A percentile compares a stretch with the other conserved stretches of the same genome.
Evolutionary conservation across 2,888 invertebrate genomes (phyloP).

Genomic region (Axea sp.): DNA sequence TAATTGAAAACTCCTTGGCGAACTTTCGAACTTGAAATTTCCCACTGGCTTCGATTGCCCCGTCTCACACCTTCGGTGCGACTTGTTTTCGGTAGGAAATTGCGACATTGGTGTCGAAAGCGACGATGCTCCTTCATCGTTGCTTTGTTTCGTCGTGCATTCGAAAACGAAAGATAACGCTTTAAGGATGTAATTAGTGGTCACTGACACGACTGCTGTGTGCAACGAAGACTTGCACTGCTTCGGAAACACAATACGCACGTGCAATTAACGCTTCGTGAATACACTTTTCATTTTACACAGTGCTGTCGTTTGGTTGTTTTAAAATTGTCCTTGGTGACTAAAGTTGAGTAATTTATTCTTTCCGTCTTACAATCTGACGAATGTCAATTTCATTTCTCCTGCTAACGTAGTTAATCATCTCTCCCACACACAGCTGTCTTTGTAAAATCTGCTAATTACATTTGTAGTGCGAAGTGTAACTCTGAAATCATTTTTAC

Average conservation of each 20-base stretch:
- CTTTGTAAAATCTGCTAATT: no score
- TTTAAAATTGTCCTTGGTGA: slow-evolving; percentile 8
- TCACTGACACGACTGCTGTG: slow-evolving; percentile 36
- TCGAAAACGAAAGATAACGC: slow-evolving; percentile 41
- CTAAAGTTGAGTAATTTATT: no score
- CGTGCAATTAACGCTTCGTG: slow-evolving; percentile 18
- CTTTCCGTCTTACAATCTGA: no score
- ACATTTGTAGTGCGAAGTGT: no score
- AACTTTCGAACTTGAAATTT: no score
- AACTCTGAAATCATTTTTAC: no score
- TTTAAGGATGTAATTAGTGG: slow-evolving; percentile 52
- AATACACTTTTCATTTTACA: slow-evolving; percentile 53
- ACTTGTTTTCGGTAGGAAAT: slow-evolving; percentile 26
- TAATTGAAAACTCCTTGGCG: no score
- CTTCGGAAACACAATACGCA: slow-evolving; percentile 29
- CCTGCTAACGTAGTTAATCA: no score
- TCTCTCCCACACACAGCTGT: no score
- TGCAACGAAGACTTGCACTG: slow-evolving; percentile 21
- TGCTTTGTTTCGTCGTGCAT: slow-evolving; percentile 29
- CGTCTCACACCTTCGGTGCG: no score
- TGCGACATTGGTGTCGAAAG: slow-evolving; percentile 28
- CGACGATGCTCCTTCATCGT: slow-evolving; percentile 20
- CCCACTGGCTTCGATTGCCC: no score
- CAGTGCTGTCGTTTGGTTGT: slow-evolving; percentile 9
- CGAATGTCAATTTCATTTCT: no score